Base-by-base conservation (phyloP, 2,888 invertebrate species). In the Abscondita cerata region DNA sequence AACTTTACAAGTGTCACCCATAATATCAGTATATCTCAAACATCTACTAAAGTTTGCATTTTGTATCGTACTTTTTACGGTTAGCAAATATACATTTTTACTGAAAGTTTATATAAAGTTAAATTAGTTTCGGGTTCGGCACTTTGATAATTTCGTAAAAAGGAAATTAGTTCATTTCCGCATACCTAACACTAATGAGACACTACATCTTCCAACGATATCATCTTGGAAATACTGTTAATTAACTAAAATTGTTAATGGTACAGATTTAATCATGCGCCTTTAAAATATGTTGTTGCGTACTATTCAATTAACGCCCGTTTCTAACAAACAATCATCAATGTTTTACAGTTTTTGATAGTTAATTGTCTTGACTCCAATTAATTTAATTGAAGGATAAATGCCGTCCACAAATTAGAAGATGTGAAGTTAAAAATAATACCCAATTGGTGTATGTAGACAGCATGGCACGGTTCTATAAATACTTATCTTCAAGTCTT, bases 401-500 rank as follows among this genome's bases (percentile, higher is more conserved):
- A 25, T 25, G 6, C 25, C 25, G 25, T 25, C 25, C 2, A 4
- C 25, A 25, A 25, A 25, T 25, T 4, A 25, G 25, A 25, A 6
- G 25, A 25, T 25, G 36, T 36, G 36, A 19, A 44, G 16, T 3
- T 44, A 11, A 44, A 44, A 44, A 44, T 44, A 44, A n/a, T 41
- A 44, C 18, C 16, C 5, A 18, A 16, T n/a, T 44, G 18, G 11
- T 11, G 18, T 8, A 44, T 44, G 44, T 18, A 44, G 44, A 44
- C 44, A 19, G 44, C 44, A 44, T 44, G 44, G 44, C 44, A 44
- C 44, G 44, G n/a, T 6, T 16, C 44, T 44, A 44, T 44, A 44
- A 44, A 44, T 44, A 44, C n/a, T 11, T 18, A 16, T 44, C 18
- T 8, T 18, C 16, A 19, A 44, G 18, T 44, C 12, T 36, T 44